Conservation (phyloP, 2,888 invertebrate species). For the Macrosoma leucophasiata region DNA sequence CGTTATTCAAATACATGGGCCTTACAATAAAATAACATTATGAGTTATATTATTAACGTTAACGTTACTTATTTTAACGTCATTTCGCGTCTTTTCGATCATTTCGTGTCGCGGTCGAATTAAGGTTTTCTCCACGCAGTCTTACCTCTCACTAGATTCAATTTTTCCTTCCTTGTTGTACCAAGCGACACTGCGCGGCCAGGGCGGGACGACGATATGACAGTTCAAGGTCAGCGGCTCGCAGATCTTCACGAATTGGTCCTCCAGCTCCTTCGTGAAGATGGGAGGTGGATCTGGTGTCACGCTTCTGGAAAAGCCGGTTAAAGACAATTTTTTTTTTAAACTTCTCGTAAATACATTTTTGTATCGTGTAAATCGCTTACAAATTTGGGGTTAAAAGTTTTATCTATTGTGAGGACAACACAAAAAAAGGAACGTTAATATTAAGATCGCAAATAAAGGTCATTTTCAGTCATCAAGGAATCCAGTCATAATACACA, state of each 20-base stretch:
- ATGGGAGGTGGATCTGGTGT: conserved; percentile 84
- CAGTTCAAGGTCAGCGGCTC: conserved; percentile 84
- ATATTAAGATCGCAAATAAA: no score
- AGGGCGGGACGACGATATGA: conserved; percentile 89
- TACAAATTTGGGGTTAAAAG: no score
- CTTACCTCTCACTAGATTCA: conserved; percentile 78
- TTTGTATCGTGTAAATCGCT: not conserved
- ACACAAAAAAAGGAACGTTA: no score
- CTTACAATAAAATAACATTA: no score
- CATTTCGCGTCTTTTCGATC: no score
- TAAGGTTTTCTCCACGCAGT: no score
- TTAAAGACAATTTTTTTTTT: not conserved
- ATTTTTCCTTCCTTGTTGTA: conserved; percentile 87
- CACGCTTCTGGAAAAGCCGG: conserved; percentile 37
- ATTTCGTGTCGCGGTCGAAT: no score
- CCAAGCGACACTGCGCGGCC: conserved; percentile 90
- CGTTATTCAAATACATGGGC: no score
- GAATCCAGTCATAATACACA: no score
- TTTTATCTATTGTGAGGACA: no score
- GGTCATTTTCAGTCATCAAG: no score
- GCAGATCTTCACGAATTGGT: conserved; percentile 85
- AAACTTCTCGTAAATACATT: not conserved
- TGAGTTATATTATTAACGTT: conserved; percentile 1
- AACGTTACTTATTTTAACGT: no score
- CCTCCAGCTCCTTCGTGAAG: conserved; percentile 84